Evolutionary conservation across 2,113 vertebrate species (phyloP).

Genomic region (Boulengeromyrus knoepffleri): DNA sequence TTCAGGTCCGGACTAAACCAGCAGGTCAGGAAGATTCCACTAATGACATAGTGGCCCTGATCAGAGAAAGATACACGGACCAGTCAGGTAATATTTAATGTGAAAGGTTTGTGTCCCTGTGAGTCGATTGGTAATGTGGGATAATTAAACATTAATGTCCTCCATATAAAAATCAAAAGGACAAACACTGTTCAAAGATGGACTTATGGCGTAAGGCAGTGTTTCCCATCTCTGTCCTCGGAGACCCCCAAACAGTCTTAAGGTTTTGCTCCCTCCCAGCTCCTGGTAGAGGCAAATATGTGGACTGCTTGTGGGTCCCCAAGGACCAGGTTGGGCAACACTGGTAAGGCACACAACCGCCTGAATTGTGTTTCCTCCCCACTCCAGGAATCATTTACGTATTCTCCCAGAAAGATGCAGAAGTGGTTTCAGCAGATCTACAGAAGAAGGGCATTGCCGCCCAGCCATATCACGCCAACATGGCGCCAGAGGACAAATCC

Average conservation of each 20-base stretch:
- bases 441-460: constrained; percentile 73
- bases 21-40: constrained; percentile 63
- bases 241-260: neutral
- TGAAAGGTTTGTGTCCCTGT: neutral
- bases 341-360: neutral
- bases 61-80: constrained; percentile 78
- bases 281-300: neutral
- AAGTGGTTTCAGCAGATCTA: constrained; percentile 72
- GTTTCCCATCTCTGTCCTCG: neutral
- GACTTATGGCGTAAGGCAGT: neutral
- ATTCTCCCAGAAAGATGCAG: constrained; percentile 95
- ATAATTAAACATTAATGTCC: neutral
- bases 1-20: constrained; percentile 80
- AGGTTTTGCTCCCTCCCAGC: neutral
- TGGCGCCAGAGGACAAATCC: constrained; percentile 77
- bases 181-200: neutral
- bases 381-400: constrained; percentile 87
- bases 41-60: constrained; percentile 71
- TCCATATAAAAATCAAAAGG: neutral
- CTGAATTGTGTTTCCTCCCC: neutral
- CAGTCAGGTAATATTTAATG: constrained; percentile 71
- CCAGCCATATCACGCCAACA: constrained; percentile 81
- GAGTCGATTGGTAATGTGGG: neutral
- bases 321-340: neutral
- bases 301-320: neutral